These are phyloP conservation scores for Corydoras maculifer DNA, from an alignment of 2,113 vertebrate genomes.

Conservation along the genomic window DNA sequence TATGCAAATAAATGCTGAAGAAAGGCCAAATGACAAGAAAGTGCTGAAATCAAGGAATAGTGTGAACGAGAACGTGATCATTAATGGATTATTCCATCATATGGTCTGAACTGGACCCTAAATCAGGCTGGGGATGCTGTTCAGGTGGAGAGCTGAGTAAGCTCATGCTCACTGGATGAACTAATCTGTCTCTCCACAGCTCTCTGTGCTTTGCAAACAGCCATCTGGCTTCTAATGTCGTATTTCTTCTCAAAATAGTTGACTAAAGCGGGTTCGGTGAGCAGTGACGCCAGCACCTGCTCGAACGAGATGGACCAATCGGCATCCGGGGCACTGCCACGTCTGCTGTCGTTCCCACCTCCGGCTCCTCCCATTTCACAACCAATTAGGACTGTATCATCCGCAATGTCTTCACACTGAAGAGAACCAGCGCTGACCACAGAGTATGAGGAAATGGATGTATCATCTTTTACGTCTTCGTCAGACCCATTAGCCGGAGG, in stretches of 20 bases:
- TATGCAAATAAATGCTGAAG: background rate
- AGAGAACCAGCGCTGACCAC: slow-evolving; percentile 83
- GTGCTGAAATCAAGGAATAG: slow-evolving; percentile 4
- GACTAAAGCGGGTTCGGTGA: slow-evolving; percentile 86
- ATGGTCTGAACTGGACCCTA: background rate
- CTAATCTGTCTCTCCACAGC: slow-evolving; percentile 83
- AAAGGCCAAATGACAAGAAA: slow-evolving; percentile 20
- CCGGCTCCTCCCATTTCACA: slow-evolving; percentile 41
- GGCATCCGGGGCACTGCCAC: slow-evolving; percentile 69
- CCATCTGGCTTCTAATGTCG: slow-evolving; percentile 75
- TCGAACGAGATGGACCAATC: slow-evolving; percentile 96
- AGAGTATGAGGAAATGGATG: slow-evolving; percentile 88
- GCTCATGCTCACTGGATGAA: slow-evolving; percentile 82
- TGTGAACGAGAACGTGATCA: background rate
- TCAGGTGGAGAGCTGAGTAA: slow-evolving; percentile 65
- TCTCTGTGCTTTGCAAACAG: slow-evolving; percentile 69
- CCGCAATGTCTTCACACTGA: slow-evolving; percentile 83
- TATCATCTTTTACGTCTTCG: slow-evolving; percentile 85
- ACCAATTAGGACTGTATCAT: slow-evolving; percentile 79
- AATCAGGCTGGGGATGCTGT: background rate
- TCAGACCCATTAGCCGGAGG: slow-evolving; percentile 61
- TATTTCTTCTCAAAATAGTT: slow-evolving; percentile 89
- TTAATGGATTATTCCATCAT: slow-evolving; percentile 16
- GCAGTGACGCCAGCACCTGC: slow-evolving; percentile 91
- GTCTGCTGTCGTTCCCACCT: slow-evolving; percentile 48